Conservation (phyloP, 2,113 vertebrate species). For the Pangasianodon gigas region DNA sequence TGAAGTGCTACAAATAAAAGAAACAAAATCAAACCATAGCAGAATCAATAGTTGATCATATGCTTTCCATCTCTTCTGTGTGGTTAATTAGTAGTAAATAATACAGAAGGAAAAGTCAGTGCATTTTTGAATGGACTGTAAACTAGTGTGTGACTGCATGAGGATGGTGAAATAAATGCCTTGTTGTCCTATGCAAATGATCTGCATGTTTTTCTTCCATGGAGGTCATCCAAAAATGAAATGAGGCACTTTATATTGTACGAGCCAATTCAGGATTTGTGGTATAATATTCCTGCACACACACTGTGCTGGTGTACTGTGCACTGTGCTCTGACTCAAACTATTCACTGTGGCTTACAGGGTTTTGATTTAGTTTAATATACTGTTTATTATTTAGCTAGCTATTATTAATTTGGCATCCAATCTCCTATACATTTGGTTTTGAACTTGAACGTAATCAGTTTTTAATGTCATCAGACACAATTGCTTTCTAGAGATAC, state of each 20-base stretch:
- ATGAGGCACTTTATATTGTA: not conserved
- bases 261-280: not conserved
- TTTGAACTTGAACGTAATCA: not conserved
- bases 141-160: not conserved
- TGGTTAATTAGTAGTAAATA: not conserved
- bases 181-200: not conserved
- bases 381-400: not conserved
- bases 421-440: not conserved
- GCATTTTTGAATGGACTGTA: not conserved
- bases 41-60: not conserved
- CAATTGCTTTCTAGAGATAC: not conserved
- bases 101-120: not conserved
- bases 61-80: not conserved
- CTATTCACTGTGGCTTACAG: not conserved
- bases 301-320: not conserved
- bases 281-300: constrained; percentile 1
- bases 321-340: not conserved
- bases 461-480: not conserved
- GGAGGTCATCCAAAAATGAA: constrained; percentile 18
- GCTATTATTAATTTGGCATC: not conserved
- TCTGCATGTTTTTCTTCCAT: not conserved
- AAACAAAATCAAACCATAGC: not conserved
- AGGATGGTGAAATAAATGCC: not conserved
- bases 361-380: not conserved
- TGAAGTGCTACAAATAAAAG: too few species aligned